These are phyloP conservation scores for Scaptomyza montana DNA, from an alignment of 1,140 invertebrate species.

Conservation along the genomic window DNA sequence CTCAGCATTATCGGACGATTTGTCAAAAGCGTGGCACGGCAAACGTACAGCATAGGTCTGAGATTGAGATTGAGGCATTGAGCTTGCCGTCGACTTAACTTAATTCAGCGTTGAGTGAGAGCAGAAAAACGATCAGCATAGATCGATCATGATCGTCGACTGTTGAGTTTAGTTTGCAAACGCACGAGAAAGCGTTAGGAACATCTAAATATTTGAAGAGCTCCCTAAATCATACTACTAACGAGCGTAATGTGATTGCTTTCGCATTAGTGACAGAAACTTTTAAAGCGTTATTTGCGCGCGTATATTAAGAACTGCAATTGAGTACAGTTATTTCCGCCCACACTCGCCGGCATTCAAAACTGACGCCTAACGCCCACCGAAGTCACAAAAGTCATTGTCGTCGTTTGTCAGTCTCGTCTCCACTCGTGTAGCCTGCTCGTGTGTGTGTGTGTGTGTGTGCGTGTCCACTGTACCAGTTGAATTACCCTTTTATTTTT, in stretches of 20 bases:
- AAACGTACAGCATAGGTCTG: constrained; percentile 31
- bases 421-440: background rate
- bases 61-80: constrained; percentile 26
- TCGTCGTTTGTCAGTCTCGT: constrained; percentile 1
- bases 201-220: background rate
- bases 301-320: constrained; percentile 15
- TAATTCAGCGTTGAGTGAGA: constrained; percentile 9
- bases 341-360: constrained; percentile 16
- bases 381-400: constrained; percentile 52
- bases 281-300: constrained; percentile 15
- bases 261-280: constrained; percentile 15
- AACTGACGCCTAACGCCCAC: constrained; percentile 25
- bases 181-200: constrained; percentile 39
- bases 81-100: constrained; percentile 7
- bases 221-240: background rate
- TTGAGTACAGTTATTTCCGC: constrained; percentile 19
- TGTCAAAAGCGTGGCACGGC: constrained; percentile 77
- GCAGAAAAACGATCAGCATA: constrained; percentile 23
- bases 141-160: constrained; percentile 13
- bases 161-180: constrained; percentile 54
- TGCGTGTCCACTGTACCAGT: constrained; percentile 57
- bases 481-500: constrained; percentile 68
- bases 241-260: constrained; percentile 17
- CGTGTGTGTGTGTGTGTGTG: constrained; percentile 18
- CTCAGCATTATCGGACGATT: constrained; percentile 74